Evolutionary conservation across 2,113 vertebrate genomes (phyloP), one percentile per base, ranked within the genome.

Genomic region (Equus quagga): DNA sequence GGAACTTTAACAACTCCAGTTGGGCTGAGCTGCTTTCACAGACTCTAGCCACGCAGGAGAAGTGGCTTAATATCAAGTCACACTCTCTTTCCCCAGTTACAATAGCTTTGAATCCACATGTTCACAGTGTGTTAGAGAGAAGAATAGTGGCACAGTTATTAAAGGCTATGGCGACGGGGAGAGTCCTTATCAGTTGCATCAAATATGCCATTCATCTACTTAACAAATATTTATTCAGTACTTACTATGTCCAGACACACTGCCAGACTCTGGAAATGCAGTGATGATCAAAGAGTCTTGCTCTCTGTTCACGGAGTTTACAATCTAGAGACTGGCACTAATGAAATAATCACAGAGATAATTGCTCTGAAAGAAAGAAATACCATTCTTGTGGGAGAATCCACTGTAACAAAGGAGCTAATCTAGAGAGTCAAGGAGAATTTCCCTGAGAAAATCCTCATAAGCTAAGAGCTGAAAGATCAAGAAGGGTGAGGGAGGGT

Each of bases 151-250:
- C 15, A 26, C 36, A 56, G 69, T 73, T 85, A 76, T 75, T 89
- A 65, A 91, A 58, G 78, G 26, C 17, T 3, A 4, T 6, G 24
- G 31, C 58, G 85, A 89, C 36, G 92, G 44, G 91, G 5, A 28
- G 19, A 41, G 33, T 46, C 65, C 65, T 97, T 85, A 85, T 64
- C 86, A 60, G 65, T 70, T 80, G 73, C 78, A 83, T 92, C 95
- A 75, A 84, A 76, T 76, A 80, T 69, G 36, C 84, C 81, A 80
- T 91, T 94, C 91, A 91, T 91, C 76, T 70, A 46, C 46, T 89
- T 91, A 51, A 65, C 88, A 94, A 94, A 96, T 85, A 92, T 94
- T 96, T 97, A 79, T 56, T 92, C 88, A 54, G 64, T 72, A 41
- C 84, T 90, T 73, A 82, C 60, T 95, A 15, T 46, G 23, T 93